Conservation (phyloP, 2,113 vertebrate genomes). For the Trichechus manatus region DNA sequence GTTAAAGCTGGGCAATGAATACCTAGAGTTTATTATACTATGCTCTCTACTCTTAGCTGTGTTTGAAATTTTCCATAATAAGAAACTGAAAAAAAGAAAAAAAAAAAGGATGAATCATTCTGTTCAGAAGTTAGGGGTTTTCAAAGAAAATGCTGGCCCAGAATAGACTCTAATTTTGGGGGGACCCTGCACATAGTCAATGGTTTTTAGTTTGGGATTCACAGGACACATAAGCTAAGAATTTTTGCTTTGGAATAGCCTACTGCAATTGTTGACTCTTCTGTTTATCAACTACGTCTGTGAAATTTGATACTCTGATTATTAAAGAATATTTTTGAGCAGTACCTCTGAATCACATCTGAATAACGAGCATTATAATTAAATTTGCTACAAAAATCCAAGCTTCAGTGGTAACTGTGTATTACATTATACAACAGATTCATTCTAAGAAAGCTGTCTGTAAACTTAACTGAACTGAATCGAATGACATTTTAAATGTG, state of each 20-base stretch:
- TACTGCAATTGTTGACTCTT: neutral
- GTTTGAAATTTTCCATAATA: neutral
- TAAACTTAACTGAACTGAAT: conserved; percentile 13
- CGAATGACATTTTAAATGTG: conserved; percentile 43
- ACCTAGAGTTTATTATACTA: neutral
- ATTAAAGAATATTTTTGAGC: conserved; percentile 43
- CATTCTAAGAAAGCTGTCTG: conserved; percentile 1
- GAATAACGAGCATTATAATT: conserved; percentile 52
- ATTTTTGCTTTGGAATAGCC: neutral
- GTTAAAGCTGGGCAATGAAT: neutral
- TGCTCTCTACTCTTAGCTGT: neutral
- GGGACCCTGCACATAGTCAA: neutral
- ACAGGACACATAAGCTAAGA: neutral
- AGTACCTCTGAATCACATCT: neutral
- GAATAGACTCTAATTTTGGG: neutral
- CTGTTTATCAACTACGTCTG: neutral
- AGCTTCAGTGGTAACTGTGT: neutral
- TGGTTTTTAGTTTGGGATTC: neutral
- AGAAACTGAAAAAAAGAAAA: neutral
- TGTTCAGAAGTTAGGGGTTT: conserved; percentile 8
- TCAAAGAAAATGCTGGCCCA: conserved; percentile 8
- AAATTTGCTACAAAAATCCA: conserved; percentile 32
- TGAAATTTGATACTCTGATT: conserved; percentile 45
- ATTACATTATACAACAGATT: neutral
- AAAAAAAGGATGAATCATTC: neutral